Conservation (phyloP, 2,888 invertebrate species). For the Craniophora ligustri region DNA sequence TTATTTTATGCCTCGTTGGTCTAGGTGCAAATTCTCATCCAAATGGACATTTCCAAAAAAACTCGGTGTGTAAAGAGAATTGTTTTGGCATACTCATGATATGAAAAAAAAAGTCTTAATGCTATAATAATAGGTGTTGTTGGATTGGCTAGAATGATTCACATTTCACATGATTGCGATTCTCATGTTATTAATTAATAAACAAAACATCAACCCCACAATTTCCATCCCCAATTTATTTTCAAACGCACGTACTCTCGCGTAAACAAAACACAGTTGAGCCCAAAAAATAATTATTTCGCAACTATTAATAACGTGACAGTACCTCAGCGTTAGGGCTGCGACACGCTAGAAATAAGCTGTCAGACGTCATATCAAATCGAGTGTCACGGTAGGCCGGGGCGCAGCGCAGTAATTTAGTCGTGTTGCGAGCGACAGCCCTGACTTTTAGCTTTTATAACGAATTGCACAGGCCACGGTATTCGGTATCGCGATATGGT, state of each 20-base stretch:
- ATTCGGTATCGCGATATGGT: constrained; percentile 43
- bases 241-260: constrained; percentile 9
- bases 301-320: constrained; percentile 43
- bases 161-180: too few species aligned
- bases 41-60: too few species aligned
- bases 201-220: background rate
- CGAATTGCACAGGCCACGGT: constrained; percentile 48
- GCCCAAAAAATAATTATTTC: constrained; percentile 44
- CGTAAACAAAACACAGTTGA: constrained; percentile 12
- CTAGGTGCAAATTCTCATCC: too few species aligned
- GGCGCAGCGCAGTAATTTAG: constrained; percentile 65
- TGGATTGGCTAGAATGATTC: too few species aligned
- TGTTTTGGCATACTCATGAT: too few species aligned
- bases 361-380: constrained; percentile 65
- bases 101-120: too few species aligned
- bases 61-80: too few species aligned
- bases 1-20: too few species aligned
- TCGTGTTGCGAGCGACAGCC: constrained; percentile 51
- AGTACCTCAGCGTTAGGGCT: constrained; percentile 42
- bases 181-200: too few species aligned
- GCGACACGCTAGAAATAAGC: constrained; percentile 60
- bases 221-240: background rate
- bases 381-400: constrained; percentile 58
- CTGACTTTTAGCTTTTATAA: constrained; percentile 51
- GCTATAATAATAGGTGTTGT: too few species aligned